A percentile compares a stretch with the other conserved stretches of the same genome.
Evolutionary conservation across 2,797 vertebrate species (phyloP).

Genomic region (Catostomus latipinnis): DNA sequence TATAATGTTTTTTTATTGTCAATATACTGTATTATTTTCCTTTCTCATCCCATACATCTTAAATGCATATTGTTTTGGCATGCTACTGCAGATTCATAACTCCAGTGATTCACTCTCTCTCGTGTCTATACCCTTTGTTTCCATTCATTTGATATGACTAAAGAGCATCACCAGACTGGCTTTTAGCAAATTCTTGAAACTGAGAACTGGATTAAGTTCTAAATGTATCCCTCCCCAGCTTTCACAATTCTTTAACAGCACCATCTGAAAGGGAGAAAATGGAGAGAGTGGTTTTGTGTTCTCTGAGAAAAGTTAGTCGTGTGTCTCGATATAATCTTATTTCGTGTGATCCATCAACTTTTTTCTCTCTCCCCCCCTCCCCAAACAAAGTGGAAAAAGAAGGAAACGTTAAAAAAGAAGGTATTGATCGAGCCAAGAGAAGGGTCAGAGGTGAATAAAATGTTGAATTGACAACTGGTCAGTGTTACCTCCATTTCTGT

Average conservation of each 20-base stretch:
- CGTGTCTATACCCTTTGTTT: background rate
- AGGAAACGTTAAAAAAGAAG: conserved; percentile 20
- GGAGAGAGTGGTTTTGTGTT: background rate
- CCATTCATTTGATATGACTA: conserved; percentile 11
- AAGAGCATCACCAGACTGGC: background rate
- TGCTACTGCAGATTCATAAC: background rate
- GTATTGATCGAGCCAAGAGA: conserved; percentile 42
- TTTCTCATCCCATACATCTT: too few species aligned
- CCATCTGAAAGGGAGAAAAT: conserved; percentile 14
- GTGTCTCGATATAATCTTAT: conserved; percentile 21
- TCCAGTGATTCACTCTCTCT: background rate
- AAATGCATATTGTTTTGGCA: too few species aligned
- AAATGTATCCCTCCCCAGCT: background rate
- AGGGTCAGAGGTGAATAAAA: conserved; percentile 50
- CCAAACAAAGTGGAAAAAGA: background rate
- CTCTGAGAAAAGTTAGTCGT: conserved; percentile 13
- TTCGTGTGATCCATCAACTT: conserved; percentile 33
- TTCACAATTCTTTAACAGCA: background rate
- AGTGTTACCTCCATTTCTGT: conserved; percentile 9
- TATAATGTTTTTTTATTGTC: too few species aligned
- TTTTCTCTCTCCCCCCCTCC: conserved; percentile 1
- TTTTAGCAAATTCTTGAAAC: conserved; percentile 13
- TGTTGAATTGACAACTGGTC: conserved; percentile 50
- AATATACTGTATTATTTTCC: too few species aligned
- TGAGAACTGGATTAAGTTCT: conserved; percentile 14